Base-by-base conservation (phyloP, 2,888 invertebrate species). In the Nemurella pictetii region DNA sequence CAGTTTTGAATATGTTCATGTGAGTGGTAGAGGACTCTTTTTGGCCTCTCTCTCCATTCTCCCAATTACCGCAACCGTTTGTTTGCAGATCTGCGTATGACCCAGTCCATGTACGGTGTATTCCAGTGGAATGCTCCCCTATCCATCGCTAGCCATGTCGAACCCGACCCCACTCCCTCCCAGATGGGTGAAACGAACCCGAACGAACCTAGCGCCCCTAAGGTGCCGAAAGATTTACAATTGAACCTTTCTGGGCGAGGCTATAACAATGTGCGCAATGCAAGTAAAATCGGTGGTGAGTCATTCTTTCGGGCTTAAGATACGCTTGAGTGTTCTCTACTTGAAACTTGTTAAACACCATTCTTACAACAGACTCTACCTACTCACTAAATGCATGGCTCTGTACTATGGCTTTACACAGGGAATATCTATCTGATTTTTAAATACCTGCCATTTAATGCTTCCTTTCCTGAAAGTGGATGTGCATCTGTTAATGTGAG, bases 81-180 rank as follows among this genome's bases (percentile, higher is more conserved):
- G n/a, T 82, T 91, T 91, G 87, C 93, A 93, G 93, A 93, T 92
- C 90, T 91, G 90, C 92, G 92, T 92, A 93, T 93, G 91, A 93
- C 94, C 90, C 92, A 94, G 90, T 94, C 94, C 90, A 94, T 94
- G 93, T 94, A 94, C 91, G 94, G 94, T 92, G 94, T 94, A 89
- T 94, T 94, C 91, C 93, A 94, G 92, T 94, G 94, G 94, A 93
- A 89, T 89, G 89, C 89, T 88, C 89, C 90, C 88, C 90, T 90
- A 88, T 89, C 90, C 89, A 89, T 89, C 88, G 88, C 90, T 89
- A 90, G 89, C 88, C 89, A 90, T 89, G 90, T 90, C 89, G 90
- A 90, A 89, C 90, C 89, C 88, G 90, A 89, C 88, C 90, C 90
- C 89, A 89, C 89, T 88, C 88, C 89, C 88, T 90, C 90, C 89